Conservation (phyloP, 2,888 invertebrate species). For the Temnothorax rugatulus region DNA sequence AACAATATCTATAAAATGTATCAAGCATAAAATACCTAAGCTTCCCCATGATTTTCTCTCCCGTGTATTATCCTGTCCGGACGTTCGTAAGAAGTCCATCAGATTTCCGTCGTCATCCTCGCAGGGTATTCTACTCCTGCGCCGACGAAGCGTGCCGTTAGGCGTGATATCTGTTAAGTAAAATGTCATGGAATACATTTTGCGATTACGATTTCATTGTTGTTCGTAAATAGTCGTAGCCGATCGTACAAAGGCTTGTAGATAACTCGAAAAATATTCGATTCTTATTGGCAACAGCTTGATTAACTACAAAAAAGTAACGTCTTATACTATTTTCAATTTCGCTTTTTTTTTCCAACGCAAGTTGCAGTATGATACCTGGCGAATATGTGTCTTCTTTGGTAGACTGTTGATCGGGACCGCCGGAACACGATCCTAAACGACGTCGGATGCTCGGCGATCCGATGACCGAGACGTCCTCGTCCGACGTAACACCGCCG, state of each 20-base stretch:
- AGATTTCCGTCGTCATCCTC: constrained; percentile 94
- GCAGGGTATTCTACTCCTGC: constrained; percentile 93
- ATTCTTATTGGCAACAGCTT: background rate
- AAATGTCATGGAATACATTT: background rate
- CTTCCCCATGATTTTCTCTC: constrained; percentile 95
- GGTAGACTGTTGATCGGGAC: constrained; percentile 84
- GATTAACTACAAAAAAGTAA: background rate
- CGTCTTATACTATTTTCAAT: background rate
- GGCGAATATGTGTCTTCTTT: constrained; percentile 88
- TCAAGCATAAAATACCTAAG: constrained; percentile 88
- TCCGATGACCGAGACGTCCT: constrained; percentile 88
- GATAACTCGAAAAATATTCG: background rate
- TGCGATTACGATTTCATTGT: no score
- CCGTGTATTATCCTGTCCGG: constrained; percentile 91
- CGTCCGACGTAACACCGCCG: constrained; percentile 89
- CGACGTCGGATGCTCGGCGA: constrained; percentile 91
- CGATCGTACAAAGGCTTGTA: background rate
- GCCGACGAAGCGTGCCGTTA: constrained; percentile 94
- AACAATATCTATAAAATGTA: background rate
- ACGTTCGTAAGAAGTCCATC: constrained; percentile 94
- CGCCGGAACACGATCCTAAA: constrained; percentile 88
- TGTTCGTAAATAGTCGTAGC: background rate
- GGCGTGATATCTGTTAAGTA: constrained; percentile 92
- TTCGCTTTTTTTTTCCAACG: background rate
- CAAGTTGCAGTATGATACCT: constrained; percentile 80